Evolutionary conservation across 1,140 invertebrate species (phyloP).

Genomic region (Drosophila equinoxialis): DNA sequence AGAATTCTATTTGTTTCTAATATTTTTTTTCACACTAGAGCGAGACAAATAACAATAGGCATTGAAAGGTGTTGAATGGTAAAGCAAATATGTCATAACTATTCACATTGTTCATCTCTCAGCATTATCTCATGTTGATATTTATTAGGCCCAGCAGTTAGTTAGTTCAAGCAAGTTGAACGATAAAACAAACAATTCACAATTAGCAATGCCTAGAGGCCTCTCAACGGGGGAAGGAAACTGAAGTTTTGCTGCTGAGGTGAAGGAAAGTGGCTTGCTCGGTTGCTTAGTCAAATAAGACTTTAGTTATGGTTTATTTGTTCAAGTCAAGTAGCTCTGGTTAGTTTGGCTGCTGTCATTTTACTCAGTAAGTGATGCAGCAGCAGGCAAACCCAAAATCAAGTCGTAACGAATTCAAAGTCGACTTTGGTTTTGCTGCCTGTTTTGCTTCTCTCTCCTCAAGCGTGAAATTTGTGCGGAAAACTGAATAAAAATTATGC

Average conservation of each 20-base stretch:
- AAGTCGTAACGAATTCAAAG: slow-evolving; percentile 4
- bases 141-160: slow-evolving; percentile 8
- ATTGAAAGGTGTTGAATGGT: slow-evolving; percentile 11
- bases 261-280: not conserved
- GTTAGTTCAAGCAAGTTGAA: slow-evolving; percentile 11
- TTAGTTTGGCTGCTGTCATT: slow-evolving; percentile 4
- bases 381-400: not conserved
- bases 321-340: slow-evolving; percentile 13
- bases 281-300: slow-evolving; percentile 8
- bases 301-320: slow-evolving; percentile 14
- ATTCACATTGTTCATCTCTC: slow-evolving; percentile 9
- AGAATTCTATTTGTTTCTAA: not conserved
- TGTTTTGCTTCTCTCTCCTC: not conserved
- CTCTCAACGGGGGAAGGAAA: not conserved
- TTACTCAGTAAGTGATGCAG: not conserved
- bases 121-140: not conserved
- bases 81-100: slow-evolving; percentile 6
- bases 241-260: not conserved
- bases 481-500: slow-evolving; percentile 3
- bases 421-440: not conserved
- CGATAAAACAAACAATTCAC: slow-evolving; percentile 10
- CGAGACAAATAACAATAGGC: not conserved
- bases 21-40: slow-evolving; percentile 1
- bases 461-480: slow-evolving; percentile 12
- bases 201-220: not conserved